Evolutionary conservation across 1,140 invertebrate species (phyloP).

Genomic region (Nilaparvata lugens): DNA sequence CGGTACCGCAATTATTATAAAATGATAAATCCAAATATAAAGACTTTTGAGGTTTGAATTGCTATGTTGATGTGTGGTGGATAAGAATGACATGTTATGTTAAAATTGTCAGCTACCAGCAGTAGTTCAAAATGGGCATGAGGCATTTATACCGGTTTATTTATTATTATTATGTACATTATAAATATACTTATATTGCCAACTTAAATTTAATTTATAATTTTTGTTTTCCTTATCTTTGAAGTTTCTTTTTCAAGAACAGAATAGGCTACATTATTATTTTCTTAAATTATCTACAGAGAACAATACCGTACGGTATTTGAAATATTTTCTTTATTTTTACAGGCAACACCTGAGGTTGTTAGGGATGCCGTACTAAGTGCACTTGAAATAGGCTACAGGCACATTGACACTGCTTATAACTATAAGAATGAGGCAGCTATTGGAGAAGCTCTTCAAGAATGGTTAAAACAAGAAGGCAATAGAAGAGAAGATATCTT

Average conservation of each 20-base stretch:
- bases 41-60: too few species aligned
- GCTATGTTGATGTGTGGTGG: too few species aligned
- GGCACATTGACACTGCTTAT: conserved; percentile 73
- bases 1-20: too few species aligned
- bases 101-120: too few species aligned
- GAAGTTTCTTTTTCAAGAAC: background rate
- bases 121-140: too few species aligned
- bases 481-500: conserved; percentile 69
- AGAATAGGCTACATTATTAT: background rate
- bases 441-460: conserved; percentile 63
- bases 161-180: too few species aligned
- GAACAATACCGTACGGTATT: background rate
- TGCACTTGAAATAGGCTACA: conserved; percentile 54
- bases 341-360: conserved; percentile 5
- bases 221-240: background rate
- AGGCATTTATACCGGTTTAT: too few species aligned
- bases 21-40: too few species aligned
- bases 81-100: too few species aligned
- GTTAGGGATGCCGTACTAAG: conserved; percentile 5
- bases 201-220: background rate
- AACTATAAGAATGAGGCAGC: conserved; percentile 73
- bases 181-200: too few species aligned
- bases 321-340: background rate
- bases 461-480: conserved; percentile 57
- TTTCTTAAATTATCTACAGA: background rate